These are phyloP conservation scores for Protonemura montana DNA, from an alignment of 2,888 invertebrate species.

Conservation along the genomic window DNA sequence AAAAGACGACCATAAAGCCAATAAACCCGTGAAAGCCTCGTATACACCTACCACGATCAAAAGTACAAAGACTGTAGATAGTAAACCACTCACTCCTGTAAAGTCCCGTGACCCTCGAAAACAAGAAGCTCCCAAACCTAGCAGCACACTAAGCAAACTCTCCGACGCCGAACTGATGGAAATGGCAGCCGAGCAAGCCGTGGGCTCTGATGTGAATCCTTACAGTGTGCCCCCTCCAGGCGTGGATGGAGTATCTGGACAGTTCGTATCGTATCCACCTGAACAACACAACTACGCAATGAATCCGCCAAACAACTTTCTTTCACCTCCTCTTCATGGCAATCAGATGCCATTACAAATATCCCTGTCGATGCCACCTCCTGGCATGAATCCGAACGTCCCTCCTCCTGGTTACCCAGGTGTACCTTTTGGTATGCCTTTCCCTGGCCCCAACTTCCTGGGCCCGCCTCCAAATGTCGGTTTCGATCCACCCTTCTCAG, in stretches of 20 bases:
- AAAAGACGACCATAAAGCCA: background rate
- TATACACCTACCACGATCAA: slow-evolving; percentile 15
- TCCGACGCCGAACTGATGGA: slow-evolving; percentile 66
- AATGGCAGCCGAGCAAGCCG: slow-evolving; percentile 57
- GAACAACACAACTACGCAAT: background rate
- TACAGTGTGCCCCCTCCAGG: background rate
- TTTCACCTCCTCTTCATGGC: background rate
- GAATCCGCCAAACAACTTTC: background rate
- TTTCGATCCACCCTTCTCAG: background rate
- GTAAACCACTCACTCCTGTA: background rate
- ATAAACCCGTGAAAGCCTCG: background rate
- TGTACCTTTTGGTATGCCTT: background rate
- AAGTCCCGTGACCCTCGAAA: slow-evolving; percentile 12
- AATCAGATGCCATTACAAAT: background rate
- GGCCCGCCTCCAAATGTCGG: background rate
- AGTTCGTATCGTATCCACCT: background rate
- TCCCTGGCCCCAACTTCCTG: background rate
- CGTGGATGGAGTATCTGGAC: background rate
- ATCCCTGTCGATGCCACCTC: background rate
- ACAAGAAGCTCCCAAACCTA: background rate
- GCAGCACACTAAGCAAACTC: slow-evolving; percentile 58
- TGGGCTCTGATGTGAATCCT: background rate
- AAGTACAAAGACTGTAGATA: background rate
- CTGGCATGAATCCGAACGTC: background rate
- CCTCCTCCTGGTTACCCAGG: background rate